A percentile compares a stretch with the other conserved stretches of the same genome.
Evolutionary conservation across 35 echinoderm and acorn worm species (phyloP).

Genomic region (Eucidaris tribuloides): DNA sequence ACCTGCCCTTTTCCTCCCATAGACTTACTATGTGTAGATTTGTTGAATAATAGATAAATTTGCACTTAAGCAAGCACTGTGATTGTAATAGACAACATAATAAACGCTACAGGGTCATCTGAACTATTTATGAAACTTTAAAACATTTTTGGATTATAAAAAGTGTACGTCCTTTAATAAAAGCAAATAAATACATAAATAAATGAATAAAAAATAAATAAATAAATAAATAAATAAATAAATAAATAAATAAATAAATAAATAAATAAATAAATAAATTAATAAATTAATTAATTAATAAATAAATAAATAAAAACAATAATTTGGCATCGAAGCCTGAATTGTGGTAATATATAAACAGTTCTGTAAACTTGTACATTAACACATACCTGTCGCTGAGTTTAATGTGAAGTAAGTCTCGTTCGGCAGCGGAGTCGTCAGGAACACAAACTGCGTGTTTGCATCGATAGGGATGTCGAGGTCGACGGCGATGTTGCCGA

Average conservation of each 20-base stretch:
- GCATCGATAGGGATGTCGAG: background rate
- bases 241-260: background rate
- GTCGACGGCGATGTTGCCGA: slow-evolving; percentile 3
- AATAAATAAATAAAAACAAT: background rate
- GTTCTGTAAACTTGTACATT: background rate
- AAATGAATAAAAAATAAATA: background rate
- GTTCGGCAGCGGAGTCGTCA: background rate
- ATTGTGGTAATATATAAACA: background rate
- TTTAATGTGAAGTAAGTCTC: slow-evolving; percentile 19
- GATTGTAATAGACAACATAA: too few species aligned
- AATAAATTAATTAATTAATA: background rate
- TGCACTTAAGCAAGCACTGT: too few species aligned
- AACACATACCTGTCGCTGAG: background rate
- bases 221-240: background rate
- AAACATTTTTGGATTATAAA: too few species aligned
- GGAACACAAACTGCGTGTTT: background rate
- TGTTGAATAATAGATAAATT: too few species aligned
- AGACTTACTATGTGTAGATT: too few species aligned
- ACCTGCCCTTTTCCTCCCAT: too few species aligned
- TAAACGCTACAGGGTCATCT: too few species aligned
- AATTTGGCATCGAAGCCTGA: background rate
- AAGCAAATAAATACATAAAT: too few species aligned
- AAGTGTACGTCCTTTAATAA: too few species aligned
- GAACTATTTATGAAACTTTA: too few species aligned
- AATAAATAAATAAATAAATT: background rate